A percentile compares a stretch with the other conserved stretches of the same genome.
Evolutionary conservation across 2,797 vertebrate genomes (phyloP).

Genomic region (Enteromius treurensis): DNA sequence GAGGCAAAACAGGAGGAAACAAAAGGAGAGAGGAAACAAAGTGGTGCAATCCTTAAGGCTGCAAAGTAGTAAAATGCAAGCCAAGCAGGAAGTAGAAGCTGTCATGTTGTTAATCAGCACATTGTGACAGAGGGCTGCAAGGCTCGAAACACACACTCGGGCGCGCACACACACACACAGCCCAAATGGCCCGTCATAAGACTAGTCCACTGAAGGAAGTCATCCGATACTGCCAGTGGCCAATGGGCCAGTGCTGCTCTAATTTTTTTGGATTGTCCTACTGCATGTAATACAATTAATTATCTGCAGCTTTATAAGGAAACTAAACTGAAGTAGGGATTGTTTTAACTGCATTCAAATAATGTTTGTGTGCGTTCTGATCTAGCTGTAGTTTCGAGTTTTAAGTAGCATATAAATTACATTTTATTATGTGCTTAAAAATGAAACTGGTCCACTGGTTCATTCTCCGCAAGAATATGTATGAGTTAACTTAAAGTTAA

Average conservation of each 20-base stretch:
- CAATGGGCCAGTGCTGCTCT: slow-evolving; percentile 15
- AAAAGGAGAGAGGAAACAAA: slow-evolving; percentile 65
- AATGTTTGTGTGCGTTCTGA: neutral
- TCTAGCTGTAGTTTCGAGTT: neutral
- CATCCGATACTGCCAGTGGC: slow-evolving; percentile 29
- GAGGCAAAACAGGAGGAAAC: slow-evolving; percentile 49
- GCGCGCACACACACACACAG: slow-evolving; percentile 63
- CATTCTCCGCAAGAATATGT: neutral
- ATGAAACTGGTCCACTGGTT: neutral
- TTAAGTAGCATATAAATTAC: neutral
- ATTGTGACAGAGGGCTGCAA: slow-evolving; percentile 75
- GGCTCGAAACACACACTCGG: slow-evolving; percentile 69
- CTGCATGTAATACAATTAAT: slow-evolving; percentile 39
- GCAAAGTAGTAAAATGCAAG: slow-evolving; percentile 78
- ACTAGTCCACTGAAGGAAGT: slow-evolving; percentile 15
- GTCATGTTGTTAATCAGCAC: slow-evolving; percentile 81
- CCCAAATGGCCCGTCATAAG: slow-evolving; percentile 16
- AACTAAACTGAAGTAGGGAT: slow-evolving; percentile 17
- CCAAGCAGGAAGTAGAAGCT: slow-evolving; percentile 79
- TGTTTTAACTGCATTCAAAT: neutral
- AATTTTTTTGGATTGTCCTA: slow-evolving; percentile 33
- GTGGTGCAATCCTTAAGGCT: slow-evolving; percentile 73
- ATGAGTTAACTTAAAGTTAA: neutral
- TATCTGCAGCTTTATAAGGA: slow-evolving; percentile 24
- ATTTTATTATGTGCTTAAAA: neutral